Evolutionary conservation across 2,888 invertebrate species (phyloP).

Genomic region (Tenthredo scrophulariae): DNA sequence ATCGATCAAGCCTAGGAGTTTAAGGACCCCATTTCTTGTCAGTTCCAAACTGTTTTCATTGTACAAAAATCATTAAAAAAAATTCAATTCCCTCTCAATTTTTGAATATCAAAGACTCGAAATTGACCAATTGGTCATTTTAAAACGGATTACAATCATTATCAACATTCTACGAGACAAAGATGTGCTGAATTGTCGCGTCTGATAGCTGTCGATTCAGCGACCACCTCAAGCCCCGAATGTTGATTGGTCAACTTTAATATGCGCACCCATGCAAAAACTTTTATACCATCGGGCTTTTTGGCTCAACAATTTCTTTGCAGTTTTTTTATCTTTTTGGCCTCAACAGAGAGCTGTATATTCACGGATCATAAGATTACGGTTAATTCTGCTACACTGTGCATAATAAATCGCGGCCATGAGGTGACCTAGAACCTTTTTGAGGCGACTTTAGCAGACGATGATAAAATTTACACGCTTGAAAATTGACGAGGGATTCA

Average conservation of each 20-base stretch:
- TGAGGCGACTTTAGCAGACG: background rate
- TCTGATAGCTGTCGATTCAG: background rate
- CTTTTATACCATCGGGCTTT: background rate
- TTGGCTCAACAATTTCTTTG: background rate
- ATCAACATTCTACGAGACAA: background rate
- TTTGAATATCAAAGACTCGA: background rate
- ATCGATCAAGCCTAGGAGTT: too few species aligned
- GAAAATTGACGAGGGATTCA: slow-evolving; percentile 7
- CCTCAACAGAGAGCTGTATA: background rate
- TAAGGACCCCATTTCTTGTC: too few species aligned
- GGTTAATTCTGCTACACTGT: background rate
- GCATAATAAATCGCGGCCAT: background rate
- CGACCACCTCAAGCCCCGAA: background rate
- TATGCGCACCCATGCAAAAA: background rate
- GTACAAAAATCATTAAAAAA: background rate
- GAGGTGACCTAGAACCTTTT: background rate
- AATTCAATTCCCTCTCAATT: background rate
- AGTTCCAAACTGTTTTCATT: too few species aligned
- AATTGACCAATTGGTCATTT: background rate
- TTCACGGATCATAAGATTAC: background rate
- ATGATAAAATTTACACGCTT: background rate
- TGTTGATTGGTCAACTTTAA: background rate
- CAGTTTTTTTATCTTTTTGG: background rate
- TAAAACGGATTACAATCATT: background rate
- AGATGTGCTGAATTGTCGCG: background rate